Evolutionary conservation across 2,797 vertebrate species (phyloP).

Genomic region (Agapornis canus): DNA sequence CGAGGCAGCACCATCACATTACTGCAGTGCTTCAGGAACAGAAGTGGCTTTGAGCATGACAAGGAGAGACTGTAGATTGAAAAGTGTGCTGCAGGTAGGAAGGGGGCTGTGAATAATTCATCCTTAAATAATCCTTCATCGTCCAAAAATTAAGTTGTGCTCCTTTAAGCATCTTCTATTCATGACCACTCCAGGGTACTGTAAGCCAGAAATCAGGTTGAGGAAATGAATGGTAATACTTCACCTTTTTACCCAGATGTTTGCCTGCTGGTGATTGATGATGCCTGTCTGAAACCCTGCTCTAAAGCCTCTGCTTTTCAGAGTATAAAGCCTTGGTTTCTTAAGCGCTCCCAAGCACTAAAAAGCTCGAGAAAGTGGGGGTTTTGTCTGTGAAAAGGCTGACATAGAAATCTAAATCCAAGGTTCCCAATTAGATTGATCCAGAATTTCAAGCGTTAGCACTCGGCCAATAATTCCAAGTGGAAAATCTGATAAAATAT

Average conservation of each 20-base stretch:
- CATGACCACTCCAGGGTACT: not conserved
- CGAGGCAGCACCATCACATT: not conserved
- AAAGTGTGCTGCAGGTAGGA: not conserved
- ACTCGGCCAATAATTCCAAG: not conserved
- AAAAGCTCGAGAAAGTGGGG: not conserved
- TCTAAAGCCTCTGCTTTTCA: not conserved
- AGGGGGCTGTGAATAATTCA: constrained; percentile 11
- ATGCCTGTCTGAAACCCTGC: not conserved
- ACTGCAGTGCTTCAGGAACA: not conserved
- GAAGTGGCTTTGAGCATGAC: not conserved
- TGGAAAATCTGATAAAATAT: not conserved
- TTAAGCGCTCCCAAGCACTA: not conserved
- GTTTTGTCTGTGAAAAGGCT: not conserved
- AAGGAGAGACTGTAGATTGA: not conserved
- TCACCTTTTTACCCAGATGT: constrained; percentile 25
- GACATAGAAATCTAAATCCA: not conserved
- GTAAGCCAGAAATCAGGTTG: not conserved
- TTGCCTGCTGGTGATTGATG: constrained; percentile 18
- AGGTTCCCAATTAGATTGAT: not conserved
- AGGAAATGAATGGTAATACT: not conserved
- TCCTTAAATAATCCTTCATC: not conserved
- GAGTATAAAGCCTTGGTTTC: not conserved
- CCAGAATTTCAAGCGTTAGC: not conserved
- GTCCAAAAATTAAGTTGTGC: not conserved
- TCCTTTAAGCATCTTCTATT: constrained; percentile 5